phyloP scores from a whole-genome alignment of 2,888 invertebrate genomes.

The Lepidochrysops patricia region DNA sequence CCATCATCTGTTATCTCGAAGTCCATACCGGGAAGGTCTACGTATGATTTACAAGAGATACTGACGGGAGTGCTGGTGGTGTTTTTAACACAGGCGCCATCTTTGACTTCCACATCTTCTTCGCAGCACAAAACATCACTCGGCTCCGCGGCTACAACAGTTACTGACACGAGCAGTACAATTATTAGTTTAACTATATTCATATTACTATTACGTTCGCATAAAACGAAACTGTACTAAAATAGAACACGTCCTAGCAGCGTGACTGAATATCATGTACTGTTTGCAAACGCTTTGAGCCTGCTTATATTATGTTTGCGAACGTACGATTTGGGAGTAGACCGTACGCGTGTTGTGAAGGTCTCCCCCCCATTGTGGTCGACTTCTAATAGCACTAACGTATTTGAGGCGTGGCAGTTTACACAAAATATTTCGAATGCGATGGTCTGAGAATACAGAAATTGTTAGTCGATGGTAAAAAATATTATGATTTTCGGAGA shows the following conservation, averaged over 20 bases:
- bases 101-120: not conserved
- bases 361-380: no score
- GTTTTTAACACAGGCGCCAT: constrained; percentile 14
- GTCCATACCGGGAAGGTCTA: not conserved
- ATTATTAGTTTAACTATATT: not conserved
- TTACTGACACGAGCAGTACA: not conserved
- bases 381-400: no score
- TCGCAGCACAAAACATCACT: not conserved
- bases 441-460: no score
- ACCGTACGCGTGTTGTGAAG: no score
- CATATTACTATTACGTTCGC: not conserved
- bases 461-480: no score
- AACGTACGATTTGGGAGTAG: no score
- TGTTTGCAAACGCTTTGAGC: not conserved
- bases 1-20: constrained; percentile 19
- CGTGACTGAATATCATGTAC: no score
- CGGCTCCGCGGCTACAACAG: not conserved
- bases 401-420: no score
- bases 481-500: no score
- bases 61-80: constrained; percentile 14
- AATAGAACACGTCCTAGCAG: not conserved
- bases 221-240: not conserved
- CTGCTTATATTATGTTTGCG: constrained; percentile 7
- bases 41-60: constrained; percentile 14
- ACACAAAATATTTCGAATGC: no score